Evolutionary conservation across 2,888 invertebrate genomes (phyloP), one percentile per base, ranked within the genome.

Genomic region (Volucella bombylans): DNA sequence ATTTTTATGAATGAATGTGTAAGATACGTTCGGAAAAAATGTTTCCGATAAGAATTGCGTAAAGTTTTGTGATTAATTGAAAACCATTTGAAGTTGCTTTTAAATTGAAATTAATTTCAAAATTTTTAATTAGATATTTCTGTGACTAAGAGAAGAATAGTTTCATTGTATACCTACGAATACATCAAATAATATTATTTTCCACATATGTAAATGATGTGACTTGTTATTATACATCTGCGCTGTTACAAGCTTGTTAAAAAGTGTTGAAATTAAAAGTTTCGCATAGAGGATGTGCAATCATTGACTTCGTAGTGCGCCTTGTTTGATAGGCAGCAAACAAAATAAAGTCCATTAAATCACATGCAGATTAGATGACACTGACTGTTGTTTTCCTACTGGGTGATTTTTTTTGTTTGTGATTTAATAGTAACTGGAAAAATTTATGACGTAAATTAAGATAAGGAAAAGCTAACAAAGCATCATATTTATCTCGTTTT

Each of bases 1-100:
- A 43, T 14, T 50, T 67, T 67, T 61, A 67, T 76, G 76, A 67
- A 67, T 76, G 76, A 39, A 15, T 38, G 14, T 14, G 23, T 57
- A 11, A 43, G 31, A 52, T 52, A 23, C 23, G 23, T 23, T 23
- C 23, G 1, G 23, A 47, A 15, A 18, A 18, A 18, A 18, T 11
- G n/a, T 54, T 43, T 72, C 47, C 15, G 52, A 62, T 61, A 49
- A 69, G 41, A 62, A 43, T 47, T 47, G 54, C 62, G 52, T 62
- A 15, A 8, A 12, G 4, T 23, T 6, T 12, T 18, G 41, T 59
- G 14, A 49, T 41, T 50, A 41, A 59, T 39, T 43, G 50, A 52
- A n/a, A 11, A 23, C 12, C 1, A 67, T 8, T 14, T 62, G 15
- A n/a, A n/a, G 23, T 67, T 39, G 12, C 43, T 23, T 67, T 11